These are phyloP conservation scores for Pogonognathellus flavescens DNA, from an alignment of 1,140 invertebrate genomes.

Conservation along the genomic window DNA sequence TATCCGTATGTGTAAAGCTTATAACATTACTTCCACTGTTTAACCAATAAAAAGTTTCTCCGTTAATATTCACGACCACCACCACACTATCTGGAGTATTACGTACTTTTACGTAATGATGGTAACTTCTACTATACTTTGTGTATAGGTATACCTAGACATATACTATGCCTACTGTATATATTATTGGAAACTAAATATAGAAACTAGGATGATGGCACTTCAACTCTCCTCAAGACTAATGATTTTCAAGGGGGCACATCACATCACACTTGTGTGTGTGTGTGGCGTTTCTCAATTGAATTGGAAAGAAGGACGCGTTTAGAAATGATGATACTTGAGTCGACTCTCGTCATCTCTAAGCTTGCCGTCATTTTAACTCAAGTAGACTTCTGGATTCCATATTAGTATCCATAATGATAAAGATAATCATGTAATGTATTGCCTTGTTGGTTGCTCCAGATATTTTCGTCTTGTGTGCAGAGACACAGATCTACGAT, in stretches of 20 bases:
- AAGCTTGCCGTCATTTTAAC: constrained; percentile 10
- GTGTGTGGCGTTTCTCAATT: constrained; percentile 29
- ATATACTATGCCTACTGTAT: neutral
- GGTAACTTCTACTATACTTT: neutral
- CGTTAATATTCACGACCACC: no score
- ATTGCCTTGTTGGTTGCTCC: neutral
- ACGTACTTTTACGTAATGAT: no score
- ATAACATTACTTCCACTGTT: no score
- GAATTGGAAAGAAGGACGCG: constrained; percentile 35
- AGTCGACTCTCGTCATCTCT: neutral
- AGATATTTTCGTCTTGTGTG: constrained; percentile 2
- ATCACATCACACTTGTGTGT: constrained; percentile 37
- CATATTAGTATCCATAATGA: neutral
- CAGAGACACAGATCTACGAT: neutral
- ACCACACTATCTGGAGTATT: no score
- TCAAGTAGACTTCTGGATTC: constrained; percentile 45
- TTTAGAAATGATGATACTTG: constrained; percentile 14
- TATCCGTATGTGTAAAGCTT: no score
- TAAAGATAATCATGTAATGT: neutral
- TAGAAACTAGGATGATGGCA: constrained; percentile 5
- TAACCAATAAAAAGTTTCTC: no score
- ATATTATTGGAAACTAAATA: neutral
- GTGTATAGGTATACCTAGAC: neutral
- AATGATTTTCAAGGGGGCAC: constrained; percentile 49
- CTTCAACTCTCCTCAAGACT: constrained; percentile 12